phyloP scores from a whole-genome alignment of 1,140 invertebrate species.

The Oryzaephilus surinamensis region DNA sequence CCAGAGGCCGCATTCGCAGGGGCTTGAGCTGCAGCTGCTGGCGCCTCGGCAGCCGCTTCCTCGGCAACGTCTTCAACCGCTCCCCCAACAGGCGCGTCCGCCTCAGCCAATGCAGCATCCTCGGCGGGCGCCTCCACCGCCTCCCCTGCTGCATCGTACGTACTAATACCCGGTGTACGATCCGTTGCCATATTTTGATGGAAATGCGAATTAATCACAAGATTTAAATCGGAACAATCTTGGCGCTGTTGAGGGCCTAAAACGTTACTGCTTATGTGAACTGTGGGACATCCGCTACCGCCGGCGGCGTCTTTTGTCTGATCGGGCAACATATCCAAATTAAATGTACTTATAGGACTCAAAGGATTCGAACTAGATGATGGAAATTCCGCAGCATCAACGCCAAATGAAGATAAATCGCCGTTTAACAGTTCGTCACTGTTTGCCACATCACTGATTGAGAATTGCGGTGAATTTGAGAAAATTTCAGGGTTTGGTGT shows the following conservation, averaged over 20 bases:
- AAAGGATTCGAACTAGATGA: background rate
- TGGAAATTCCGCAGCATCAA: background rate
- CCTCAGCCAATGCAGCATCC: constrained; percentile 1
- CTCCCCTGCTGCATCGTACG: constrained; percentile 15
- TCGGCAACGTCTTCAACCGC: constrained; percentile 8
- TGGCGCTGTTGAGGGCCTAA: constrained; percentile 20
- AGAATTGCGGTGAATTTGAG: constrained; percentile 26
- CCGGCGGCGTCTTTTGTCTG: constrained; percentile 8
- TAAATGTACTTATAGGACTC: constrained; percentile 22
- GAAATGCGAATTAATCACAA: constrained; percentile 32
- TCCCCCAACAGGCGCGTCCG: constrained; percentile 6
- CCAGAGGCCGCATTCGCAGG: constrained; percentile 22
- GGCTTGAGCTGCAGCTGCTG: constrained; percentile 7
- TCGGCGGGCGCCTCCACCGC: constrained; percentile 7
- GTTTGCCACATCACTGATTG: constrained; percentile 13
- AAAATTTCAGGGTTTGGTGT: constrained; percentile 28
- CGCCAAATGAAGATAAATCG: background rate
- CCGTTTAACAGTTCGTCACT: background rate
- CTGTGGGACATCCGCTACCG: constrained; percentile 21
- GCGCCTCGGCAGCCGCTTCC: constrained; percentile 4
- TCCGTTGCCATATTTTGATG: constrained; percentile 22
- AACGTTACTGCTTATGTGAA: constrained; percentile 27
- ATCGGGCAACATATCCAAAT: constrained; percentile 22
- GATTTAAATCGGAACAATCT: constrained; percentile 32
- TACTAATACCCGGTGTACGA: constrained; percentile 15